Evolutionary conservation across 1,140 invertebrate genomes (phyloP).

Genomic region (Drosophila watanabei): DNA sequence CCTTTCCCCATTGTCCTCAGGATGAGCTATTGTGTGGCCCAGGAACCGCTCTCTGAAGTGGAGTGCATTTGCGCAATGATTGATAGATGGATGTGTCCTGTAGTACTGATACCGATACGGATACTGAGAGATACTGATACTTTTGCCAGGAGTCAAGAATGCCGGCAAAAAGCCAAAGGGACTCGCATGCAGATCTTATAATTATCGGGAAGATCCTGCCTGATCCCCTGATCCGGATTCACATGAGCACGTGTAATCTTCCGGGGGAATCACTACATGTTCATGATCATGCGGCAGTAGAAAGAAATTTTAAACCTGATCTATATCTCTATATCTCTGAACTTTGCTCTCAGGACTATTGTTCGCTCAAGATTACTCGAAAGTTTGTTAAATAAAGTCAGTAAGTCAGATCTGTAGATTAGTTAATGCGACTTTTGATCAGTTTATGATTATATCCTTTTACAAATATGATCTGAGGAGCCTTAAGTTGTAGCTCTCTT

Average conservation of each 20-base stretch:
- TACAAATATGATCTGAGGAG: background rate
- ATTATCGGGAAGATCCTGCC: background rate
- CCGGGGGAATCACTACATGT: background rate
- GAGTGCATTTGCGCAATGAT: constrained; percentile 57
- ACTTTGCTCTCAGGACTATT: background rate
- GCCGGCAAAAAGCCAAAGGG: constrained; percentile 16
- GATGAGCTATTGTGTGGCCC: constrained; percentile 31
- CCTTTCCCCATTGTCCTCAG: constrained; percentile 22
- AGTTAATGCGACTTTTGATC: background rate
- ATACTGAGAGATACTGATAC: background rate
- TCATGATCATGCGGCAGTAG: background rate
- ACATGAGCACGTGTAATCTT: constrained; percentile 3
- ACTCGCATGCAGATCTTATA: constrained; percentile 35
- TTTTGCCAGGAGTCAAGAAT: background rate
- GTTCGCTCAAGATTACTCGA: background rate
- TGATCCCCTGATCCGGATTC: background rate
- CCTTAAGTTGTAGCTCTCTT: background rate
- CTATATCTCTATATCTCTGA: background rate
- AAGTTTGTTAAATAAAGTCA: background rate
- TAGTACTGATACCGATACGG: background rate
- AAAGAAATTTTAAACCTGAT: background rate
- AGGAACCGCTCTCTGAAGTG: constrained; percentile 27
- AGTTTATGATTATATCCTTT: background rate
- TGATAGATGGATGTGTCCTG: constrained; percentile 8
- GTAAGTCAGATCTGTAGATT: background rate